Evolutionary conservation across 2,113 vertebrate genomes (phyloP).

Genomic region (Sterna hirundo): DNA sequence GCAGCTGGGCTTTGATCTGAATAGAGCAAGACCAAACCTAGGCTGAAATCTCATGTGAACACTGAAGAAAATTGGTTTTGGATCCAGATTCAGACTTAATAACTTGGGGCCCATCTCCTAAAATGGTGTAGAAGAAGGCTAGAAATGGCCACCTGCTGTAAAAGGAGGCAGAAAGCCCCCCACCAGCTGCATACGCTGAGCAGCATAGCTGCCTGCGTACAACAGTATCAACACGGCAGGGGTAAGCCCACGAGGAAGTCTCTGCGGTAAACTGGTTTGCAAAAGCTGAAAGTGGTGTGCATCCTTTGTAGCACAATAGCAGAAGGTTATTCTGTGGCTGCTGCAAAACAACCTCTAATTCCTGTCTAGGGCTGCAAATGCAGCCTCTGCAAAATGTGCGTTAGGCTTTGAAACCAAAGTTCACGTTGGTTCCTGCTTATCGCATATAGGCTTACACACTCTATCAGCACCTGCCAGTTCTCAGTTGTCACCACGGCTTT

Average conservation of each 20-base stretch:
- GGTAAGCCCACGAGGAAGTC: background rate
- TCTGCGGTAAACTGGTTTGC: background rate
- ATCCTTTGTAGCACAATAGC: background rate
- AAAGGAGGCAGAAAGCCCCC: background rate
- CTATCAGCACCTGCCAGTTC: background rate
- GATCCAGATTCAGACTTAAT: background rate
- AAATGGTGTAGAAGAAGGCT: background rate
- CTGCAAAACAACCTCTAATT: constrained; percentile 28
- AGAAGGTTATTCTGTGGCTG: background rate
- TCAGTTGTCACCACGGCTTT: constrained; percentile 10
- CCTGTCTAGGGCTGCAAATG: background rate
- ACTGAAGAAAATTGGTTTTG: background rate
- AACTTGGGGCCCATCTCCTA: background rate
- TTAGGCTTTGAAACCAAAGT: background rate
- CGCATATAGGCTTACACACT: background rate
- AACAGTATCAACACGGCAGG: fast-evolving
- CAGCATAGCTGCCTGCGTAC: background rate
- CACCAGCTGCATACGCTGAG: background rate
- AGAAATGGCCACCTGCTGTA: background rate
- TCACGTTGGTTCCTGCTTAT: background rate
- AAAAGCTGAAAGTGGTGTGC: background rate
- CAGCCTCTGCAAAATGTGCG: background rate
- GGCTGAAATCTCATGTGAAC: background rate
- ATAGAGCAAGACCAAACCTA: background rate
- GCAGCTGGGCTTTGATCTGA: background rate